A percentile compares a stretch with the other conserved stretches of the same genome.
Evolutionary conservation across 2,113 vertebrate genomes (phyloP).

Genomic region (Ailurus styani): DNA sequence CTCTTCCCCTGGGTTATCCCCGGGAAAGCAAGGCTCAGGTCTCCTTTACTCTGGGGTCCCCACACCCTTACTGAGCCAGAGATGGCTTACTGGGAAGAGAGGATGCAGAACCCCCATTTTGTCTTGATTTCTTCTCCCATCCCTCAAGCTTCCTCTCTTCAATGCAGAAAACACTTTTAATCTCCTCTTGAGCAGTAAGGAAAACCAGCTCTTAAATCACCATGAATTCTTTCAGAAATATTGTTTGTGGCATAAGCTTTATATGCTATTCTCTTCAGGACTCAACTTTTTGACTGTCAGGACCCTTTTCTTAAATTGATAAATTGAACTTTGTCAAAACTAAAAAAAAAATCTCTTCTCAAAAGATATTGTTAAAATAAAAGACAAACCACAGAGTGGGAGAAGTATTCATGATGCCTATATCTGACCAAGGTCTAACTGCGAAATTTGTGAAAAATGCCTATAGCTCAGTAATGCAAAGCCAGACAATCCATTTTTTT

Average conservation of each 20-base stretch:
- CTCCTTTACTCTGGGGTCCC: background rate
- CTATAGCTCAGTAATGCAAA: background rate
- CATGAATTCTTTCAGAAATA: background rate
- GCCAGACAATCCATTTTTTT: background rate
- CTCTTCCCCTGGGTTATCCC: background rate
- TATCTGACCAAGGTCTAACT: background rate
- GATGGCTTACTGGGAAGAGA: rapidly evolving
- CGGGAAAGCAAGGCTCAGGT: background rate
- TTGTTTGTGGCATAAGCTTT: background rate
- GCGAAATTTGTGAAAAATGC: background rate
- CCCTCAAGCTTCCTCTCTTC: background rate
- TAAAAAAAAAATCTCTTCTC: background rate
- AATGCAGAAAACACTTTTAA: background rate
- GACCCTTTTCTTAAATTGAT: background rate
- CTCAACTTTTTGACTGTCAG: background rate
- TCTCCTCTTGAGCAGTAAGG: background rate
- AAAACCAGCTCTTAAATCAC: background rate
- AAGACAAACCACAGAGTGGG: background rate
- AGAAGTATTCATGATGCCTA: background rate
- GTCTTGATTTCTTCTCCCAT: background rate
- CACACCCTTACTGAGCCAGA: too few species aligned
- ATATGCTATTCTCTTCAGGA: background rate
- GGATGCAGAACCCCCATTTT: background rate
- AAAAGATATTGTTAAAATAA: background rate
- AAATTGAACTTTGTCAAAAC: conserved; percentile 3